Evolutionary conservation across 2,113 vertebrate species (phyloP).

Genomic region (Mormyrus lacerda): DNA sequence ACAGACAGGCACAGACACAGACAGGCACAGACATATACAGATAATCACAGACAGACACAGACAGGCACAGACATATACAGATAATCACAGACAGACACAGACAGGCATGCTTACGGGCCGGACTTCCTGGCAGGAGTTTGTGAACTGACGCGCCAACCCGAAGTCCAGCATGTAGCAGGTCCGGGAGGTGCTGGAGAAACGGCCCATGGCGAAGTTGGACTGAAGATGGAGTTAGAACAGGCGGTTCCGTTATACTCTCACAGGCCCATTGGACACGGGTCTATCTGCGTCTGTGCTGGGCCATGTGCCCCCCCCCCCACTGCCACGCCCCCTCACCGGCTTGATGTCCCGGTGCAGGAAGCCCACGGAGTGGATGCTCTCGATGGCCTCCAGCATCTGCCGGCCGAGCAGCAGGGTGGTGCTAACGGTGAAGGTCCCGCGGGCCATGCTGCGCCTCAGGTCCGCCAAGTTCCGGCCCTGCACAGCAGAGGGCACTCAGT

Average conservation of each 20-base stretch:
- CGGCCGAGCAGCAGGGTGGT: conserved; percentile 85
- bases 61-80: background rate
- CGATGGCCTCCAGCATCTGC: conserved; percentile 91
- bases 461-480: conserved; percentile 96
- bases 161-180: conserved; percentile 99
- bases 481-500: background rate
- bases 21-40: background rate
- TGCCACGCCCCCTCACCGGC: conserved; percentile 66
- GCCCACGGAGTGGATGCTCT: conserved; percentile 95
- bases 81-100: background rate
- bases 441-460: conserved; percentile 80
- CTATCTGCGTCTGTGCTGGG: background rate
- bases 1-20: background rate
- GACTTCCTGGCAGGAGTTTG: conserved; percentile 93
- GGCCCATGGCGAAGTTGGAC: conserved; percentile 98
- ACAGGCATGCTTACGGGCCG: conserved; percentile 77
- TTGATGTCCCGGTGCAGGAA: conserved; percentile 97
- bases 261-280: background rate
- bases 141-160: conserved; percentile 94
- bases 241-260: background rate
- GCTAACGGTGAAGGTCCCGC: conserved; percentile 82
- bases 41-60: background rate
- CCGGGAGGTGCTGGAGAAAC: conserved; percentile 86
- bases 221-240: conserved; percentile 38
- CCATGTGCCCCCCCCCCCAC: background rate